These are phyloP conservation scores for Lycocorax pyrrhopterus DNA, from an alignment of 2,113 vertebrate species.

Conservation along the genomic window DNA sequence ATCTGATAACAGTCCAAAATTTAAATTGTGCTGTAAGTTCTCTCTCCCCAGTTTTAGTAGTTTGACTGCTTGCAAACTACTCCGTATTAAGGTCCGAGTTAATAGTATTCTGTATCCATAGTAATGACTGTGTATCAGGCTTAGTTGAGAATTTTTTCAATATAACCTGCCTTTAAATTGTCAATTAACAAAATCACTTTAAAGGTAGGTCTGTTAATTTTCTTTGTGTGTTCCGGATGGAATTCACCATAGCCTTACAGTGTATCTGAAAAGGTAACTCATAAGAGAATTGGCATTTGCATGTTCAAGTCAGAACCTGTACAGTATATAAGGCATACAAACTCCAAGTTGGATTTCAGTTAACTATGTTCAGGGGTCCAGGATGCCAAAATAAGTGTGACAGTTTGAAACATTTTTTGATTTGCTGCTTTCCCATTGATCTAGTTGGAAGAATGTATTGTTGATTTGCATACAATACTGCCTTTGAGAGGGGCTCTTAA, in stretches of 20 bases:
- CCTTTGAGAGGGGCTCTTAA: slow-evolving; percentile 79
- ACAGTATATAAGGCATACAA: slow-evolving; percentile 75
- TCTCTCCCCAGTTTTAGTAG: slow-evolving; percentile 63
- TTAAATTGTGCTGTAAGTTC: slow-evolving; percentile 70
- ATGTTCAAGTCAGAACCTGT: slow-evolving; percentile 80
- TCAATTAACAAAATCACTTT: slow-evolving; percentile 58
- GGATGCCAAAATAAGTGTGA: slow-evolving; percentile 86
- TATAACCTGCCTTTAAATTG: slow-evolving; percentile 72
- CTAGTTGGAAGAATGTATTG: slow-evolving; percentile 78
- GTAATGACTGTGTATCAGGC: slow-evolving; percentile 70
- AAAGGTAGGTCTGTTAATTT: slow-evolving; percentile 76
- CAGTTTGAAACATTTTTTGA: slow-evolving; percentile 77
- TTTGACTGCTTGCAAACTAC: slow-evolving; percentile 68
- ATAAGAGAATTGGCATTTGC: slow-evolving; percentile 74
- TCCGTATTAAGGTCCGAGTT: slow-evolving; percentile 69
- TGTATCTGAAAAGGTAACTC: slow-evolving; percentile 76
- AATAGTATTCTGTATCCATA: slow-evolving; percentile 73
- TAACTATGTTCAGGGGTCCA: slow-evolving; percentile 79
- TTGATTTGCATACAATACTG: slow-evolving; percentile 77
- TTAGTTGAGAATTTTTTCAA: slow-evolving; percentile 67
- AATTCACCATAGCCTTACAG: slow-evolving; percentile 87
- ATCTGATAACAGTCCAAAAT: slow-evolving; percentile 72
- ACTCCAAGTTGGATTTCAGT: slow-evolving; percentile 80
- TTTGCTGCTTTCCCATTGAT: slow-evolving; percentile 83
- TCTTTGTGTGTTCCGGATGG: slow-evolving; percentile 76